Percentiles rank a stretch among this genome's conserved stretches.
Conservation (phyloP, 2,888 invertebrate species). For the Alentia gelatinosa region DNA sequence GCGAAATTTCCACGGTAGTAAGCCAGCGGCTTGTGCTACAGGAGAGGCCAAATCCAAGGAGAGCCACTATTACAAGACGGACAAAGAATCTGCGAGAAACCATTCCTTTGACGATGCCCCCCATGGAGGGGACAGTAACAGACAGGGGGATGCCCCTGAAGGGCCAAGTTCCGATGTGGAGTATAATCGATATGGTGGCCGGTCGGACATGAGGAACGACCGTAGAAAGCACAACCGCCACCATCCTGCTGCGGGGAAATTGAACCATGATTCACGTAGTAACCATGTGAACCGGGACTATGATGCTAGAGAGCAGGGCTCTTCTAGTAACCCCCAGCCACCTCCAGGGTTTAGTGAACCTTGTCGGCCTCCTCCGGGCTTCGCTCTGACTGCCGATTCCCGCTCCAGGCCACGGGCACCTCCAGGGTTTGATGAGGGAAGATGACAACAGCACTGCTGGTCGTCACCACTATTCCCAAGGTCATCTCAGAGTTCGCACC, state of each 20-base stretch:
- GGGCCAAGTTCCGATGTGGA: not conserved
- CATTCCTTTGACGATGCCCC: not conserved
- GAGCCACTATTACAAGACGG: not conserved
- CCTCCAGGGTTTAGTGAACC: not conserved
- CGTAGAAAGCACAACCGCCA: not conserved
- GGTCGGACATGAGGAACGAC: not conserved
- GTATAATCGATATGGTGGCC: not conserved
- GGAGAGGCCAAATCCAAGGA: not conserved
- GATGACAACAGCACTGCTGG: constrained; percentile 21
- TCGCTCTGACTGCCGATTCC: not conserved
- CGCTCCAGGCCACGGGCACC: constrained; percentile 22
- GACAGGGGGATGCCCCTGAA: not conserved
- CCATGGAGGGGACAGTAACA: not conserved
- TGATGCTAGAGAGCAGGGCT: not conserved
- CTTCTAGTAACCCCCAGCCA: not conserved
- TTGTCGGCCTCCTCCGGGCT: not conserved
- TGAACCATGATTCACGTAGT: not conserved
- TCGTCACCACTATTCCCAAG: not conserved
- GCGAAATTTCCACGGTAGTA: not conserved
- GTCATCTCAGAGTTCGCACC: no score
- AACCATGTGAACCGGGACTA: not conserved
- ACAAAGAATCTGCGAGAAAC: not conserved
- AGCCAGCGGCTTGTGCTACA: not conserved
- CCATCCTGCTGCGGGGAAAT: not conserved
- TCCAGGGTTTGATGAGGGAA: constrained; percentile 16